Base-by-base conservation (phyloP, 1,140 invertebrate species). In the Hyles vespertilio region DNA sequence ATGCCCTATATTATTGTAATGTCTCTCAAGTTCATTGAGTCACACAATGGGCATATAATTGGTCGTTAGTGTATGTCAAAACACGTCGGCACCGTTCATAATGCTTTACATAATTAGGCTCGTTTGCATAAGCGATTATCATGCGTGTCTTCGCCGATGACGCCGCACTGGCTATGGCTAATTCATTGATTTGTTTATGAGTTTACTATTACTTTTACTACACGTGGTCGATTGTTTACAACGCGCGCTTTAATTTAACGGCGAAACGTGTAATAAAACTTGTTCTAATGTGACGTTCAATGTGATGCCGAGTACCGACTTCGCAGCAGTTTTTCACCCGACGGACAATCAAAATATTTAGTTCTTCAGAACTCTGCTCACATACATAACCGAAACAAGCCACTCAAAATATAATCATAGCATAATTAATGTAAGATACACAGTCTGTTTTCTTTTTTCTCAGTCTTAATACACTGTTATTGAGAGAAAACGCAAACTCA, bases 61-160 rank as follows among this genome's bases (percentile, higher is more conserved):
- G 81, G 72, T 77, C 72, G 72, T 84, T 78, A 84, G 79, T 70
- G 77, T 76, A 81, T 84, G 84, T 85, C 81, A 84, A 85, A 87
- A 88, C 82, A 84, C 63, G 72, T 67, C 72, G 71, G 63, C 72
- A 57, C 69, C 67, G 77, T 73, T 79, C 77, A 81, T 83, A 80
- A 79, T 75, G 77, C 70, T 87, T 88, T 84, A 88, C 83, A 86
- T 87, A 87, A 87, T 86, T 83, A 81, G 77, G 47, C 51, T 78
- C 74, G 84, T 89, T 89, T 80, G 81, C 84, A 87, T 87, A 84
- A 83, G 69, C 68, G 73, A 84, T 88, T 80, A 85, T 84, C 77
- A 84, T 81, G 84, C 79, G 79, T 87, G 81, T 85, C 81, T 85
- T 79, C 78, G 71, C 55, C 62, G 74, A 70, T 85, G 79, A 82